Evolutionary conservation across 2,113 vertebrate genomes (phyloP).

Genomic region (Eulemur rufifrons): DNA sequence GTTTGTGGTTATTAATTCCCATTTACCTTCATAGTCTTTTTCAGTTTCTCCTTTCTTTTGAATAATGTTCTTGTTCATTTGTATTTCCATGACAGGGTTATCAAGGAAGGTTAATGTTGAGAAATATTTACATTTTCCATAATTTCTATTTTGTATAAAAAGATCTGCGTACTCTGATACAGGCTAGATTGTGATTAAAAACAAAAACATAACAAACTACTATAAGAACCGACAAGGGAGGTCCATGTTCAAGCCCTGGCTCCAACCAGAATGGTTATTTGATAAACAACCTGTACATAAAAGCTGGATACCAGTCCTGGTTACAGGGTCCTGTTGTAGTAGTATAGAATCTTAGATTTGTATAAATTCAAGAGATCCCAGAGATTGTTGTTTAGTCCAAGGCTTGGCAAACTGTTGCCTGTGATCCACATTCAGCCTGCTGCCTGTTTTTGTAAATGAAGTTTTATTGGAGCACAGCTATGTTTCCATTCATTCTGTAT

Average conservation of each 20-base stretch:
- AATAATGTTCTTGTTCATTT: background rate
- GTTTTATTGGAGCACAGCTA: background rate
- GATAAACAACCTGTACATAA: background rate
- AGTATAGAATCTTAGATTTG: background rate
- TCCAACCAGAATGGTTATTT: background rate
- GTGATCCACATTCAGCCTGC: background rate
- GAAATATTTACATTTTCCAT: background rate
- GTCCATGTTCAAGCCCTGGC: background rate
- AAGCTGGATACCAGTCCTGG: background rate
- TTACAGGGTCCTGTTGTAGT: background rate
- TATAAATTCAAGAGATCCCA: background rate
- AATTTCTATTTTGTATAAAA: background rate
- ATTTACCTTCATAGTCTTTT: slow-evolving; percentile 14
- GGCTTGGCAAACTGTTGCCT: background rate
- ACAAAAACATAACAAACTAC: background rate
- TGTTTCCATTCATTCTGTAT: background rate
- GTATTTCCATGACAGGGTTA: background rate
- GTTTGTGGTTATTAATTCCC: background rate
- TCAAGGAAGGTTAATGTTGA: background rate
- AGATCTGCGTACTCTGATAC: background rate
- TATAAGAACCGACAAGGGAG: background rate
- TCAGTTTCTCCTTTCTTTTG: background rate
- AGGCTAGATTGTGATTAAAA: background rate
- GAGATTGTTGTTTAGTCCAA: background rate
- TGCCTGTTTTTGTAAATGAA: background rate